Percentiles rank a stretch among this genome's conserved stretches.
Evolutionary conservation across 2,113 vertebrate genomes (phyloP).

Genomic region (Albula goreensis): DNA sequence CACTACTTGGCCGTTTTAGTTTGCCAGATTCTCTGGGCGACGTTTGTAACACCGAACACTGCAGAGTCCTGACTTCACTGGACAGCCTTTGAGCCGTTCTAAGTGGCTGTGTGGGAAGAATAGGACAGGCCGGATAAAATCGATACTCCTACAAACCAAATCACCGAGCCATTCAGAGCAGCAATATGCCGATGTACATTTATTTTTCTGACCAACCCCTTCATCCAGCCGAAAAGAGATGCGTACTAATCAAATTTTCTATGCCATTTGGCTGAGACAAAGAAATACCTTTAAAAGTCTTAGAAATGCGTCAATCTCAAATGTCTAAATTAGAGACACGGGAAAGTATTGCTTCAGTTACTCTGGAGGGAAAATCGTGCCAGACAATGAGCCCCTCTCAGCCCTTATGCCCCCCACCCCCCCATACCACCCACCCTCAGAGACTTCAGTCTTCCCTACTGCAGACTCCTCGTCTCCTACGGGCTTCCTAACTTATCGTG

Average conservation of each 20-base stretch:
- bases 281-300: slow-evolving; percentile 1
- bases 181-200: slow-evolving; percentile 13
- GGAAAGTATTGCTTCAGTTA: slow-evolving; percentile 47
- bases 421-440: neutral
- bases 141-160: slow-evolving; percentile 28
- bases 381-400: slow-evolving; percentile 49
- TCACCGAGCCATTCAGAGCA: neutral
- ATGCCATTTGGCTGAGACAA: slow-evolving; percentile 14
- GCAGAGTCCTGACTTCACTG: neutral
- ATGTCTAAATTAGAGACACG: slow-evolving; percentile 27
- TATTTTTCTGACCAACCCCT: slow-evolving; percentile 24
- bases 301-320: slow-evolving; percentile 21
- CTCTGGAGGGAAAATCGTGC: slow-evolving; percentile 47
- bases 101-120: slow-evolving; percentile 27
- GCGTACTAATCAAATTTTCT: slow-evolving; percentile 27
- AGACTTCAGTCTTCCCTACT: neutral
- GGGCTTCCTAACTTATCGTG: neutral
- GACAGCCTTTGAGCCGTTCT: slow-evolving; percentile 36
- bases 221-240: slow-evolving; percentile 5
- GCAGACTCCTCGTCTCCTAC: neutral
- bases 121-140: slow-evolving; percentile 45
- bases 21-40: neutral
- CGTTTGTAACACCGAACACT: slow-evolving; percentile 31
- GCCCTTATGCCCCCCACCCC: neutral
- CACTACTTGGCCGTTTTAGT: neutral